These are phyloP conservation scores for Misgurnus mizolepis DNA, from an alignment of 2,113 vertebrate species.

Conservation along the genomic window DNA sequence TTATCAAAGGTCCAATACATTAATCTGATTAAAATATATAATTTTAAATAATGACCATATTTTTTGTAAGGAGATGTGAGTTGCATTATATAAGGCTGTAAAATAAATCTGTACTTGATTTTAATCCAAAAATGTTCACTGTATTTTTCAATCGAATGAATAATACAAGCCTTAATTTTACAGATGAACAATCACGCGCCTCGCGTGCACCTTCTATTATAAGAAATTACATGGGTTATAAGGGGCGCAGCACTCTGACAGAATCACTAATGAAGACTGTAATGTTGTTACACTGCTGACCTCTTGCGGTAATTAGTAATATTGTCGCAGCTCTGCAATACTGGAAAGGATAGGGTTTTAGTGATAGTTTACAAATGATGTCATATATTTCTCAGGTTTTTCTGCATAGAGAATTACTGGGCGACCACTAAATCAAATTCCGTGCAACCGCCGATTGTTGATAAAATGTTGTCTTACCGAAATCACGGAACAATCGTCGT, in stretches of 20 bases:
- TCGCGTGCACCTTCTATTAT: slow-evolving; percentile 21
- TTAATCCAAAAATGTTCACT: slow-evolving; percentile 20
- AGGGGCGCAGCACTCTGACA: slow-evolving; percentile 1
- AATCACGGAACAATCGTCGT: too few species aligned
- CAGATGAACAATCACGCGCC: neutral
- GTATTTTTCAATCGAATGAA: slow-evolving; percentile 21
- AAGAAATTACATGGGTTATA: slow-evolving; percentile 36
- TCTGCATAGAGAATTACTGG: too few species aligned
- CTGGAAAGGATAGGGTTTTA: neutral
- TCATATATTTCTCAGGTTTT: too few species aligned
- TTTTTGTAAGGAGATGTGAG: neutral
- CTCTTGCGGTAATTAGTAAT: slow-evolving; percentile 2
- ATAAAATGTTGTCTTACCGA: too few species aligned
- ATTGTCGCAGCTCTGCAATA: neutral
- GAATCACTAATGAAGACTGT: neutral
- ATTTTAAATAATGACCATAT: too few species aligned
- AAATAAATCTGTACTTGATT: slow-evolving; percentile 38
- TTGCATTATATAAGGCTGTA: neutral
- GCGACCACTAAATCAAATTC: too few species aligned
- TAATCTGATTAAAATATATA: too few species aligned
- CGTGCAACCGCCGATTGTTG: too few species aligned
- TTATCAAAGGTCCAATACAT: too few species aligned
- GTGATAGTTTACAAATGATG: too few species aligned
- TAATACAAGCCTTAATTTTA: slow-evolving; percentile 18
- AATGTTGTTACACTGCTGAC: slow-evolving; percentile 30